Base-by-base conservation (phyloP, 2,113 vertebrate species). In the Larimichthys polyactis region DNA sequence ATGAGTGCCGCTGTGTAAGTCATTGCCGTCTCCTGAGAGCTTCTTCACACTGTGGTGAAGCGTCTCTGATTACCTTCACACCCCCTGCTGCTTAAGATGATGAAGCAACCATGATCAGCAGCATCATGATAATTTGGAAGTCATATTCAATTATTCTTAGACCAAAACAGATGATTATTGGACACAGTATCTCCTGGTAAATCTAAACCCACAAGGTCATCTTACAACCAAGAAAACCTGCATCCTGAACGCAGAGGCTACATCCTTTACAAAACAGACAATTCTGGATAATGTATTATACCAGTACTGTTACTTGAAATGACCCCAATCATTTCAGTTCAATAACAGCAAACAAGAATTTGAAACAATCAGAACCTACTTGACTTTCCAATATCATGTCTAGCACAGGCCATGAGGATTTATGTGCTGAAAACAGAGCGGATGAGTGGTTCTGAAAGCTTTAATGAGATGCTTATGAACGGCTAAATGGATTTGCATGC, bases 391-490 rank as follows among this genome's bases (percentile, higher is more conserved):
- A 2, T 73, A 57, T 62, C 52, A 78, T 52, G 29, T 54, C 22
- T 64, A 29, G 44, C 0, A 32, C 4, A 11, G 49, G 22, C 48
- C 52, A 20, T 66, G 19, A 83, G 54, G 44, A 75, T 58, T 16
- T 58, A 65, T 36, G 57, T 27, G 19, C 27, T 49, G 22, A 8
- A 78, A 78, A 67, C 22, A 74, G 27, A 70, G 55, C 1, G 8
- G 48, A 49, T 10, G 4, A 49, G 72, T 43, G 54, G 20, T 68
- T 71, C 76, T 51, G 14, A 68, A 62, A 40, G 66, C 52, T 55
- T 73, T 71, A 67, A 79, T 80, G 72, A 87, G 72, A 75, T 81
- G 60, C 57, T 81, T 75, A 55, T 71, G 68, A 90, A 68, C 43
- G 70, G 17, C 36, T 75, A 43, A 87, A 81, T 69, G 27, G 76